These are phyloP conservation scores for Leptinotarsa rubiginosa DNA, from an alignment of 2,888 invertebrate species.

Conservation along the genomic window DNA sequence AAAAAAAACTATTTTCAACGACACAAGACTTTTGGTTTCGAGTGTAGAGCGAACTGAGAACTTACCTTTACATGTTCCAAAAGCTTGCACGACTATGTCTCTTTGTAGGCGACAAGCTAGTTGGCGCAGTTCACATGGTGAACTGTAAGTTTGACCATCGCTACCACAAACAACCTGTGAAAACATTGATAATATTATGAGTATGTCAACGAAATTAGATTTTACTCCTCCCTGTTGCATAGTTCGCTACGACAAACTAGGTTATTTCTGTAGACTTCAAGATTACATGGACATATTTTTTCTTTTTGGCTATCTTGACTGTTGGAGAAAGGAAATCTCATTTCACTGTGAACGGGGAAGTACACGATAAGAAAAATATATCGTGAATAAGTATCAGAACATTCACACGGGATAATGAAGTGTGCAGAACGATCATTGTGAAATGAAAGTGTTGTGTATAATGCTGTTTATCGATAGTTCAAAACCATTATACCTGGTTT, in stretches of 20 bases:
- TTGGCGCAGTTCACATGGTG: constrained; percentile 83
- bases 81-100: constrained; percentile 81
- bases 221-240: constrained; percentile 15
- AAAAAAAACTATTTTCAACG: background rate
- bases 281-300: constrained; percentile 17
- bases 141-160: constrained; percentile 83
- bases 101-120: constrained; percentile 86
- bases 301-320: background rate
- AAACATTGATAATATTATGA: constrained; percentile 39
- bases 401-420: constrained; percentile 3
- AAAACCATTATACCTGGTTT: no score
- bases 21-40: constrained; percentile 4
- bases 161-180: constrained; percentile 75
- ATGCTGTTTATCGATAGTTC: no score
- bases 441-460: no score
- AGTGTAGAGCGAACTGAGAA: constrained; percentile 15
- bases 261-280: constrained; percentile 17
- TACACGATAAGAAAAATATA: constrained; percentile 12
- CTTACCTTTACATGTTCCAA: constrained; percentile 78
- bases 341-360: constrained; percentile 17
- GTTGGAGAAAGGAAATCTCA: background rate
- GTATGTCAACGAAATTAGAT: constrained; percentile 20
- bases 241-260: constrained; percentile 7
- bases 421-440: background rate
- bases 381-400: background rate